These are phyloP conservation scores for Dicycla oo DNA, from an alignment of 2,888 invertebrate species.

Conservation along the genomic window DNA sequence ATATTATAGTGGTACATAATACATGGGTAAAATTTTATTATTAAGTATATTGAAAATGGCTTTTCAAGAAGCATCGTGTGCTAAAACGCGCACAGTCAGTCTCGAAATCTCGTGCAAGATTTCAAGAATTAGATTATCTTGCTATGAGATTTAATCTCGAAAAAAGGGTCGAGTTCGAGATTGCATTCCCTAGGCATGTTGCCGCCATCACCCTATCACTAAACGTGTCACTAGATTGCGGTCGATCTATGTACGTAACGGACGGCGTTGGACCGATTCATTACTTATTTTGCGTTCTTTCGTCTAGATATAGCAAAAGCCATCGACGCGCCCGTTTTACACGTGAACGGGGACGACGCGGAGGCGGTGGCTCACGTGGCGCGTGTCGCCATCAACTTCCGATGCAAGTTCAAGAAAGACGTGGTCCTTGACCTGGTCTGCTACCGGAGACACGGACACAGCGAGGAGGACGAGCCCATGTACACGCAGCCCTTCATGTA, in stretches of 20 bases:
- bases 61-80: neutral
- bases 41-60: neutral
- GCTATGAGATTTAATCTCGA: too few relatives aligned
- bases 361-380: conserved; percentile 97
- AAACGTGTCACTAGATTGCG: neutral
- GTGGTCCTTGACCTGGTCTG: conserved; percentile 95
- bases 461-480: conserved; percentile 98
- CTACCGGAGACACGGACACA: conserved; percentile 97
- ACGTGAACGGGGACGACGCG: conserved; percentile 98
- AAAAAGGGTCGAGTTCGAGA: too few relatives aligned
- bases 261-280: too few relatives aligned
- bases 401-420: conserved; percentile 96
- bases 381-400: conserved; percentile 97
- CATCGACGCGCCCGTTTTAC: conserved; percentile 97
- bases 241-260: neutral
- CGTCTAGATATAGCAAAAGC: conserved; percentile 94
- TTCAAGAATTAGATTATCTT: neutral
- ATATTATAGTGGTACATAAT: too few relatives aligned
- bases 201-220: neutral
- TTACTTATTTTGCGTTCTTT: neutral
- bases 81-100: neutral
- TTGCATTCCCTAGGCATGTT: conserved; percentile 69
- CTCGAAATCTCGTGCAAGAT: too few relatives aligned
- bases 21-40: too few relatives aligned
- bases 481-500: conserved; percentile 99